Conservation (phyloP, 53 echinoderm and acorn worm genomes). For the Paracentrotus lividus region DNA sequence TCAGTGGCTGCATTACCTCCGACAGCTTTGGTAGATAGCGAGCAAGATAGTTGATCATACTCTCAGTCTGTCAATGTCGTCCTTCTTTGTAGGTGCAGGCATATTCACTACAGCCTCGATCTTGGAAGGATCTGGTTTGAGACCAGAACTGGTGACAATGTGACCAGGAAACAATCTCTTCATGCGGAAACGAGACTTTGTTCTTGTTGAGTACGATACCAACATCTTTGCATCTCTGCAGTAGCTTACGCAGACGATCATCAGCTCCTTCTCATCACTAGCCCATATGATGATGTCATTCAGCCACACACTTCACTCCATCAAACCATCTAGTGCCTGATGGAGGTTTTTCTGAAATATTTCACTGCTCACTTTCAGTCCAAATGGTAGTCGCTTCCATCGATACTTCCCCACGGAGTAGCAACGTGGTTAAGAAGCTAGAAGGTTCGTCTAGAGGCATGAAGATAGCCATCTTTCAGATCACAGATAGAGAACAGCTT, state of each 20-base stretch:
- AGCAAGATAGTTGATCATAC: conserved; percentile 74
- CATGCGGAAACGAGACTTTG: conserved; percentile 56
- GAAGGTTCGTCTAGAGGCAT: too few species aligned
- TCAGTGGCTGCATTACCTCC: conserved; percentile 63
- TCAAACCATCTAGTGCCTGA: conserved; percentile 70
- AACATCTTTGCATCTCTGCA: conserved; percentile 70
- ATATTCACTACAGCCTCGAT: conserved; percentile 76
- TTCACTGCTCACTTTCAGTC: conserved; percentile 60
- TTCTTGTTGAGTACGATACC: conserved; percentile 74
- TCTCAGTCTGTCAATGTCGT: conserved; percentile 68
- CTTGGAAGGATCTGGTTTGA: too few species aligned
- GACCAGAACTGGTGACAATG: not conserved
- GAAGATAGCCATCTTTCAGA: too few species aligned
- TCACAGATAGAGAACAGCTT: too few species aligned
- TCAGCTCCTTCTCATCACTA: conserved; percentile 56
- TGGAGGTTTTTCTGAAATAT: conserved; percentile 74
- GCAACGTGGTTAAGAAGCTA: conserved; percentile 78
- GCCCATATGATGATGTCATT: conserved; percentile 75
- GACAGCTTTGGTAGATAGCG: conserved; percentile 67
- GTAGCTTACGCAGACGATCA: conserved; percentile 44
- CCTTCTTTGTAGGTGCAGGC: conserved; percentile 51
- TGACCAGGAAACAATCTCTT: conserved; percentile 72
- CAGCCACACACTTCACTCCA: conserved; percentile 73
- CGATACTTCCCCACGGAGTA: conserved; percentile 70
- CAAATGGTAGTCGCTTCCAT: conserved; percentile 81